These are phyloP conservation scores for Portunus trituberculatus DNA, from an alignment of 1,140 invertebrate species.

Conservation along the genomic window DNA sequence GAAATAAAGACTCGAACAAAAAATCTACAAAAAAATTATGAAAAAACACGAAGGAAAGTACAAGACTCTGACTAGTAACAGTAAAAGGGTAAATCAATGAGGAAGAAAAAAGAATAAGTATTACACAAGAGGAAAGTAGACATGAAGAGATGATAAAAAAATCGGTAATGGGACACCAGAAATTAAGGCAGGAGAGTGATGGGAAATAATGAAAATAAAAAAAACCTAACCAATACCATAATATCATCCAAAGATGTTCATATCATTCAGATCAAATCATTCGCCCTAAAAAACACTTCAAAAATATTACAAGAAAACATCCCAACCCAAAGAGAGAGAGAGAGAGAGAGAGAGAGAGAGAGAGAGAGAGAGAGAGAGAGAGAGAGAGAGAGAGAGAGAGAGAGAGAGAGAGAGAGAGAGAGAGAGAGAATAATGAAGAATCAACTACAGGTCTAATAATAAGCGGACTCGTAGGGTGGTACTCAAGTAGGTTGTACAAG, in stretches of 20 bases:
- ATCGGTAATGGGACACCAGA: too few species aligned
- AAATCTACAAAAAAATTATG: background rate
- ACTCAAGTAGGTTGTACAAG: background rate
- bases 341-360: background rate
- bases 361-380: background rate
- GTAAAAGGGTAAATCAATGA: too few species aligned
- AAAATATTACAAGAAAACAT: background rate
- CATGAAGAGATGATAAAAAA: too few species aligned
- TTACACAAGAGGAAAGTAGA: too few species aligned
- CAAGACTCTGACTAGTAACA: too few species aligned
- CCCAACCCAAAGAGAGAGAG: background rate
- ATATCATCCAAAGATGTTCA: too few species aligned
- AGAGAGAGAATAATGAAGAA: background rate
- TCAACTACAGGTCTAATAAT: background rate
- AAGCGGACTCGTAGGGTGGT: background rate
- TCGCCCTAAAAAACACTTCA: too few species aligned
- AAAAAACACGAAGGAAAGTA: background rate
- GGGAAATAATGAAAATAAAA: too few species aligned
- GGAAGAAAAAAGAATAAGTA: too few species aligned
- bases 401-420: background rate
- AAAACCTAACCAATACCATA: too few species aligned
- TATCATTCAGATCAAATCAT: too few species aligned
- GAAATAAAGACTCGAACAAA: background rate
- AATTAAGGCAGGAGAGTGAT: too few species aligned
- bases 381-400: background rate